Percentiles rank a stretch among this genome's conserved stretches.
phyloP scores from a whole-genome alignment of 2,113 vertebrate genomes.

The western clawed frog (Xenopus tropicalis) region UCB_Xtro_10.0 CM004446.2:51332501-51333000 shows the following conservation, averaged over 20 bases:
- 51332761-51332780: slow-evolving; percentile 92
- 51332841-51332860: slow-evolving; percentile 77
- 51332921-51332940: too few relatives aligned
- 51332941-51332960: too few relatives aligned
- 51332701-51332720: slow-evolving; percentile 97
- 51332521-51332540: too few relatives aligned
- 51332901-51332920: too few relatives aligned
- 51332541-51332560: too few relatives aligned
- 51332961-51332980: too few relatives aligned
- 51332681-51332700: slow-evolving; percentile 82
- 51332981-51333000: too few relatives aligned
- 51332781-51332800: slow-evolving; percentile 91
- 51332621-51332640: slow-evolving; percentile 96
- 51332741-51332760: slow-evolving; percentile 98
- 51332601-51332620: slow-evolving; percentile 88
- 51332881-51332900: too few relatives aligned
- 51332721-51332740: slow-evolving; percentile 94
- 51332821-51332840: slow-evolving; percentile 98
- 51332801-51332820: slow-evolving; percentile 96
- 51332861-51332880: not conserved
- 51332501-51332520: too few relatives aligned
- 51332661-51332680: slow-evolving; percentile 87
- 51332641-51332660: slow-evolving; percentile 91
- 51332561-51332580: too few relatives aligned
- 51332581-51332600: too few relatives aligned